phyloP scores from a whole-genome alignment of 2,888 invertebrate species.

The Caenorhabditis sp. region DNA sequence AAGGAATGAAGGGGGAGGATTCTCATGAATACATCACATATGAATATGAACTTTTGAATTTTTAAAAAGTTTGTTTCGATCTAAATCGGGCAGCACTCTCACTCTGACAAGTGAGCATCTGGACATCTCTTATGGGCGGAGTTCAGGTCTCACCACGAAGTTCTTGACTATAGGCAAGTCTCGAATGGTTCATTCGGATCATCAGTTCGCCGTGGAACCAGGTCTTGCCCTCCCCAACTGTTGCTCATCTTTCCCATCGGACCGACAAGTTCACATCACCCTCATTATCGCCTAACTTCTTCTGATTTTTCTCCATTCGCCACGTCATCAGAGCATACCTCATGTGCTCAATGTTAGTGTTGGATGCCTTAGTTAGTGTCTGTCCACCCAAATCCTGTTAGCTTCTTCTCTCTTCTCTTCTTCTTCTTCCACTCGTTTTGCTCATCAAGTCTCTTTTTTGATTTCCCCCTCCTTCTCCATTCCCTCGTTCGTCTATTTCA shows the following conservation, averaged over 20 bases:
- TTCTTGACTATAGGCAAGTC: no score
- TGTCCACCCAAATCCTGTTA: slow-evolving; percentile 1
- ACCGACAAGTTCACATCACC: background rate
- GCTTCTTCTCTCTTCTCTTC: background rate
- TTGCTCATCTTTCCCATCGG: background rate
- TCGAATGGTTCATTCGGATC: no score
- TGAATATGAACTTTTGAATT: no score
- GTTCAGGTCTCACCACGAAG: no score
- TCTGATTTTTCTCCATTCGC: background rate
- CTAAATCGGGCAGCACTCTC: no score
- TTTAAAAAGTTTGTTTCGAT: no score
- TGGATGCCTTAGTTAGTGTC: background rate
- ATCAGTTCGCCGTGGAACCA: no score
- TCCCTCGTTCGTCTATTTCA: background rate
- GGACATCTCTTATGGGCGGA: no score
- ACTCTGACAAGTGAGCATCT: no score
- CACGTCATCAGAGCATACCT: background rate
- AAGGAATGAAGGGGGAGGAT: background rate
- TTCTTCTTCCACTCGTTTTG: no score
- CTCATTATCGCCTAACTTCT: no score
- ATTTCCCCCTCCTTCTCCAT: background rate
- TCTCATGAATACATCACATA: background rate
- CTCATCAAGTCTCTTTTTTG: background rate
- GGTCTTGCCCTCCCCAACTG: no score
- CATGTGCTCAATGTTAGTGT: background rate